A percentile compares a stretch with the other conserved stretches of the same genome.
Evolutionary conservation across 2,113 vertebrate genomes (phyloP).

Genomic region (Elaphurus davidianus): DNA sequence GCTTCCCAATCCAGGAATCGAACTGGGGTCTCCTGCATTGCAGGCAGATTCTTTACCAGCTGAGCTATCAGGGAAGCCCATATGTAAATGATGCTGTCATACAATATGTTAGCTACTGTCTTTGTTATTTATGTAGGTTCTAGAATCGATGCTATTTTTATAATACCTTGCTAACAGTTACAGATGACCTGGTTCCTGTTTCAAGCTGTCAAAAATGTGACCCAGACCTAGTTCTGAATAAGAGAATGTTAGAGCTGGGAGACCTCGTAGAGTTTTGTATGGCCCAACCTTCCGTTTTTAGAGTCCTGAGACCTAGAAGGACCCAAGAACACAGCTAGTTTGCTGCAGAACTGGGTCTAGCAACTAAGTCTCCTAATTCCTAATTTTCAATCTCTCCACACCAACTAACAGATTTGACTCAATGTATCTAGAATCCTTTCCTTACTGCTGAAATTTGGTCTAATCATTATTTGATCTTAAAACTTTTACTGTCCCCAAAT

Average conservation of each 20-base stretch:
- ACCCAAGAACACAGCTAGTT: background rate
- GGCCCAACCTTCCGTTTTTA: background rate
- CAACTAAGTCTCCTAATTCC: background rate
- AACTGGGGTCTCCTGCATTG: background rate
- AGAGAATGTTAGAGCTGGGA: background rate
- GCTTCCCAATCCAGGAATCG: background rate
- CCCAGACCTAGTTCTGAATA: background rate
- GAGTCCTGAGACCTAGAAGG: background rate
- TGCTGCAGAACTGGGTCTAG: background rate
- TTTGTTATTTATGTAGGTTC: background rate
- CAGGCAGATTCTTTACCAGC: background rate
- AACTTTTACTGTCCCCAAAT: background rate
- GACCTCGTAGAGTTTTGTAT: background rate
- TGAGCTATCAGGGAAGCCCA: background rate
- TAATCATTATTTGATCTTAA: background rate
- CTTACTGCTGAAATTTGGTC: background rate
- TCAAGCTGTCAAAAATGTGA: background rate
- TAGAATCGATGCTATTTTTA: background rate
- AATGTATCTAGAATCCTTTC: background rate
- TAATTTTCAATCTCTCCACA: background rate
- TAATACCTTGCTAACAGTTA: background rate
- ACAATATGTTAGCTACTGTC: background rate
- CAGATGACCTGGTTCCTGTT: background rate
- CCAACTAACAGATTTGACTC: background rate
- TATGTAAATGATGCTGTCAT: background rate